phyloP scores from a whole-genome alignment of 2,888 invertebrate genomes.

The Athetis lepigone region DNA sequence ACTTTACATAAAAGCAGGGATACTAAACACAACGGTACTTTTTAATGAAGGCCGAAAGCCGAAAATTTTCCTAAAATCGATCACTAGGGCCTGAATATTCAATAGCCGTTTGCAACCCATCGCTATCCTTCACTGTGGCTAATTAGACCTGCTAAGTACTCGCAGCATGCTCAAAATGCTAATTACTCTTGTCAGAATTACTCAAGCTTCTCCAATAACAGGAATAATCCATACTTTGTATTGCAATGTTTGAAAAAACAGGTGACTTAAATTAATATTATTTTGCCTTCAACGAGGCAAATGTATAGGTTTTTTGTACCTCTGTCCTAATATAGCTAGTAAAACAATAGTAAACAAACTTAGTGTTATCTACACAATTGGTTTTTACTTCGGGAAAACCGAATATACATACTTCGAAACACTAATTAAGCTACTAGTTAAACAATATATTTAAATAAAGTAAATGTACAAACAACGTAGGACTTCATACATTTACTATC shows the following conservation, averaged over 20 bases:
- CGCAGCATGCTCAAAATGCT: conserved; percentile 43
- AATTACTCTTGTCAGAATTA: conserved; percentile 23
- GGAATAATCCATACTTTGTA: conserved; percentile 8
- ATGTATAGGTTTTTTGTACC: too few species aligned
- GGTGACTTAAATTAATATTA: too few species aligned
- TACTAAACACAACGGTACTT: not conserved
- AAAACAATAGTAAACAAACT: not conserved
- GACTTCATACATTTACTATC: too few species aligned
- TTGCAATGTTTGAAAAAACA: conserved; percentile 1
- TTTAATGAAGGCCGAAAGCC: conserved; percentile 13
- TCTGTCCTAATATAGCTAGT: too few species aligned
- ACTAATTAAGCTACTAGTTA: too few species aligned
- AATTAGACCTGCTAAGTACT: conserved; percentile 55
- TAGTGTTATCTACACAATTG: not conserved
- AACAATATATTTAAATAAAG: too few species aligned
- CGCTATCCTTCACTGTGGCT: conserved; percentile 49
- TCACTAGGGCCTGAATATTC: conserved; percentile 59
- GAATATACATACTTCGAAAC: too few species aligned
- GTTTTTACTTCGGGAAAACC: not conserved
- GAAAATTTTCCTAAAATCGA: conserved; percentile 52
- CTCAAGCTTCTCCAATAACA: conserved; percentile 17
- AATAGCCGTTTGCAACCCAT: conserved; percentile 47
- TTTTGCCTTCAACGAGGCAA: too few species aligned
- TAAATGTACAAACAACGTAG: too few species aligned
- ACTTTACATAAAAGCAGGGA: conserved; percentile 8